Evolutionary conservation across 2,888 invertebrate genomes (phyloP).

Genomic region (Caenorhabditis doughertyi): DNA sequence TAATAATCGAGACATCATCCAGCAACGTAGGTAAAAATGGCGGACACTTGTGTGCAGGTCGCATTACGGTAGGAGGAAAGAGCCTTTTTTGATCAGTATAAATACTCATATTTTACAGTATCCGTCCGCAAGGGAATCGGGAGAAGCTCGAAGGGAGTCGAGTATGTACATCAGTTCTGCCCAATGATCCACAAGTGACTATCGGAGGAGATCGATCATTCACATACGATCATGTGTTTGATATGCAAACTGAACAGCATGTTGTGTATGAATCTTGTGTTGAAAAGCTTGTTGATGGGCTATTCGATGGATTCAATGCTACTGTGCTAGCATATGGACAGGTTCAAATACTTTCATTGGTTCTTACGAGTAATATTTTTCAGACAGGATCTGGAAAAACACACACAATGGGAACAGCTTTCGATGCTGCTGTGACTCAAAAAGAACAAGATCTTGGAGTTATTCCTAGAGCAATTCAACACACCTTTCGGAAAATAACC

Average conservation of each 20-base stretch:
- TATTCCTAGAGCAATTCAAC: constrained; percentile 95
- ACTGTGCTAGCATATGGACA: constrained; percentile 97
- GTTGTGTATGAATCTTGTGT: constrained; percentile 91
- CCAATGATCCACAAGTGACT: constrained; percentile 90
- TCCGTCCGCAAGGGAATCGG: constrained; percentile 94
- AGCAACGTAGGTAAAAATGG: constrained; percentile 29
- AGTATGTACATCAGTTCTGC: constrained; percentile 92
- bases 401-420: constrained; percentile 98
- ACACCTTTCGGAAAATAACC: constrained; percentile 88
- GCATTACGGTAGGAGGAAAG: constrained; percentile 45
- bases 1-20: constrained; percentile 5
- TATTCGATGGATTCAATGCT: constrained; percentile 97
- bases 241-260: constrained; percentile 87
- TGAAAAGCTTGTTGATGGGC: constrained; percentile 91
- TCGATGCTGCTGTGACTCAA: constrained; percentile 86
- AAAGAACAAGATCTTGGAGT: constrained; percentile 88
- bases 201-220: constrained; percentile 84
- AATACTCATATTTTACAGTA: constrained; percentile 86
- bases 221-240: constrained; percentile 95
- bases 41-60: constrained; percentile 65
- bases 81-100: neutral
- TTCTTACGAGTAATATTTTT: constrained; percentile 43
- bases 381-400: constrained; percentile 99
- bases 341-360: constrained; percentile 84
- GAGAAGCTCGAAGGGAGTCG: constrained; percentile 96